phyloP scores from a whole-genome alignment of 2,113 vertebrate genomes.

The Perca schrenkii region DNA sequence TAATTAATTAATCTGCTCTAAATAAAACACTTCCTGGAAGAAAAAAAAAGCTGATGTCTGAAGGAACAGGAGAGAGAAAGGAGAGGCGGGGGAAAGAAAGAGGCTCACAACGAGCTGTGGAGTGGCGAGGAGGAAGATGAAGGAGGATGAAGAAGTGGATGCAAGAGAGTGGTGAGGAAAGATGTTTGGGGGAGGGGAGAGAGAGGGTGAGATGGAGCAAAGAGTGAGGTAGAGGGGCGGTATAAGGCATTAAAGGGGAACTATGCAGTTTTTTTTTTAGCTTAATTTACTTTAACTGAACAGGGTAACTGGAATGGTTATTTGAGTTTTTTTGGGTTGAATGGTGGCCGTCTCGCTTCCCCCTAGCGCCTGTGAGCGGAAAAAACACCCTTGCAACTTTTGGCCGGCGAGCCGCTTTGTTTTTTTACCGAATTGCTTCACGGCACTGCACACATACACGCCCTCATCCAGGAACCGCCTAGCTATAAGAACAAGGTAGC shows the following conservation, averaged over 20 bases:
- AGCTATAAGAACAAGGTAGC: too few relatives aligned
- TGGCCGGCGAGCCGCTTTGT: too few relatives aligned
- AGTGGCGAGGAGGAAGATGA: conserved; percentile 9
- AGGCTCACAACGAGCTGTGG: neutral
- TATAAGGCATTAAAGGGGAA: neutral
- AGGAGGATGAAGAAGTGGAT: conserved; percentile 10
- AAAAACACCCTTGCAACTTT: too few relatives aligned
- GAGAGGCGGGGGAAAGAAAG: neutral
- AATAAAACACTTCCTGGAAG: conserved; percentile 61
- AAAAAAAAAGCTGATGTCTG: conserved; percentile 42
- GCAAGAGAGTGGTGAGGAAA: conserved; percentile 6
- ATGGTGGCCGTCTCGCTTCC: too few relatives aligned
- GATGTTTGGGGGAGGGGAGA: conserved; percentile 10
- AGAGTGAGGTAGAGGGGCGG: conserved; percentile 5
- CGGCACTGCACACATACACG: too few relatives aligned
- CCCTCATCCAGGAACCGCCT: too few relatives aligned
- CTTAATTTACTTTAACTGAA: too few relatives aligned
- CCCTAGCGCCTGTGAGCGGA: too few relatives aligned
- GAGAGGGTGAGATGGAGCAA: conserved; percentile 18
- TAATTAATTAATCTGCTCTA: conserved; percentile 72
- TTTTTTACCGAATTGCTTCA: too few relatives aligned
- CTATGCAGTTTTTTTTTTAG: too few relatives aligned
- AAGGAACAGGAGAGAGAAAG: conserved; percentile 29
- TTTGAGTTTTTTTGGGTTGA: too few relatives aligned
- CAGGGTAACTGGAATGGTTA: too few relatives aligned